Conservation (phyloP, 2,113 vertebrate genomes). For the Coracopsis vasa region DNA sequence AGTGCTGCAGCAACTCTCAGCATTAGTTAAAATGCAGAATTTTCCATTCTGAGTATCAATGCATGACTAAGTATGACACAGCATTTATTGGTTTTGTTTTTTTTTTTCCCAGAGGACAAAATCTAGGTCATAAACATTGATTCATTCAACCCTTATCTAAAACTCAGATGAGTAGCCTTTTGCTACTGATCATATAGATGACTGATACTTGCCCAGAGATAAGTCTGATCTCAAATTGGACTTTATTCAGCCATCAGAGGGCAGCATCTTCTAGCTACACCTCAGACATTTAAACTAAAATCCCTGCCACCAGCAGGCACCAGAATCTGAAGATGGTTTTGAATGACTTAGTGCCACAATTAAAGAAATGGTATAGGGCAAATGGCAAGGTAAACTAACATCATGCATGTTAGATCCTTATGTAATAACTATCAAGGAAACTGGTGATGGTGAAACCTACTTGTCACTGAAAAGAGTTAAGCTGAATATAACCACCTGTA, state of each 20-base stretch:
- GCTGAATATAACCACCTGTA: not conserved
- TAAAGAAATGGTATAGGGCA: not conserved
- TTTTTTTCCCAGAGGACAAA: not conserved
- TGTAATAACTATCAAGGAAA: not conserved
- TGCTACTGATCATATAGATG: not conserved
- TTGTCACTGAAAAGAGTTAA: not conserved
- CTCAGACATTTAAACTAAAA: not conserved
- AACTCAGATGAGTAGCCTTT: not conserved
- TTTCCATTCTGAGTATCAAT: not conserved
- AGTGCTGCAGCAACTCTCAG: not conserved
- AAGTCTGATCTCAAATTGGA: not conserved
- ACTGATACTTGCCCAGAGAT: not conserved
- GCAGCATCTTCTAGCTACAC: conserved; percentile 16
- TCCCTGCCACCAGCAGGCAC: not conserved
- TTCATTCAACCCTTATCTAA: not conserved
- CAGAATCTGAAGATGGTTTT: not conserved
- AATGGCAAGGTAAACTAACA: not conserved
- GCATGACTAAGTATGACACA: not conserved
- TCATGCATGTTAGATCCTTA: not conserved
- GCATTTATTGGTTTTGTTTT: not conserved
- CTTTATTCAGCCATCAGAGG: not conserved
- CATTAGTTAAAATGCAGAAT: not conserved
- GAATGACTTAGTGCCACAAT: not conserved
- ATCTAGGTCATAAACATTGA: not conserved
- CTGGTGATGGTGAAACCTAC: not conserved